Percentiles rank a stretch among this genome's conserved stretches.
Conservation (phyloP, 1,140 invertebrate genomes). For the Homalodisca vitripennis region DNA sequence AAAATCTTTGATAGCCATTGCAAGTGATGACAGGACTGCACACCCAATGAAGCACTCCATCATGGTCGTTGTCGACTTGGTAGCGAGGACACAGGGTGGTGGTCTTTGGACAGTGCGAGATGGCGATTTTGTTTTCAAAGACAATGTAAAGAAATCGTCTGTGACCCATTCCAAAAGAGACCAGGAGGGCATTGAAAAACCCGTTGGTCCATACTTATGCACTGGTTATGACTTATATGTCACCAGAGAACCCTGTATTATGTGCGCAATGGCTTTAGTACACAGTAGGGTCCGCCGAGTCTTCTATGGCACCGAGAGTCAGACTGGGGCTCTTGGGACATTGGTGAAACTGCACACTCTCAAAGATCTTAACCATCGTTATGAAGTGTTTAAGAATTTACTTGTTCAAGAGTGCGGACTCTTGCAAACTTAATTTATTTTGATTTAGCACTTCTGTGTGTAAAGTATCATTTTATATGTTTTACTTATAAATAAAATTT, state of each 20-base stretch:
- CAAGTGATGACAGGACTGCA: conserved; percentile 55
- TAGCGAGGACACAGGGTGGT: conserved; percentile 78
- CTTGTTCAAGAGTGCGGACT: conserved; percentile 40
- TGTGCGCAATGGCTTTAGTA: conserved; percentile 93
- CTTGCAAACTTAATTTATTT: no score
- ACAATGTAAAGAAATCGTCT: not conserved
- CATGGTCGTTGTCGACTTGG: conserved; percentile 83
- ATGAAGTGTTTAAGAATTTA: conserved; percentile 67
- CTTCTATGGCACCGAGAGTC: conserved; percentile 64
- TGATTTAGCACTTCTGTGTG: not conserved
- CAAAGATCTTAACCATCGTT: conserved; percentile 86
- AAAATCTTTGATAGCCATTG: conserved; percentile 62
- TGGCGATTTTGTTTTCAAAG: conserved; percentile 4
- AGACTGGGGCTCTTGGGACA: conserved; percentile 69
- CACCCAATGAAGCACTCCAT: conserved; percentile 82
- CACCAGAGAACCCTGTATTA: conserved; percentile 83
- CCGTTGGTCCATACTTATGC: conserved; percentile 73
- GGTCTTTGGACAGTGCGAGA: conserved; percentile 61
- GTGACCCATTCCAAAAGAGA: conserved; percentile 17
- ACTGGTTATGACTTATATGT: conserved; percentile 87
- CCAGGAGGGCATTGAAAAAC: not conserved
- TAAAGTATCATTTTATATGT: not conserved
- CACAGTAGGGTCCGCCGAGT: conserved; percentile 81
- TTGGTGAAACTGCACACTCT: conserved; percentile 73
- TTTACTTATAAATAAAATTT: not conserved